Base-by-base conservation (phyloP, 1,140 invertebrate species). In the Hyles vespertilio region DNA sequence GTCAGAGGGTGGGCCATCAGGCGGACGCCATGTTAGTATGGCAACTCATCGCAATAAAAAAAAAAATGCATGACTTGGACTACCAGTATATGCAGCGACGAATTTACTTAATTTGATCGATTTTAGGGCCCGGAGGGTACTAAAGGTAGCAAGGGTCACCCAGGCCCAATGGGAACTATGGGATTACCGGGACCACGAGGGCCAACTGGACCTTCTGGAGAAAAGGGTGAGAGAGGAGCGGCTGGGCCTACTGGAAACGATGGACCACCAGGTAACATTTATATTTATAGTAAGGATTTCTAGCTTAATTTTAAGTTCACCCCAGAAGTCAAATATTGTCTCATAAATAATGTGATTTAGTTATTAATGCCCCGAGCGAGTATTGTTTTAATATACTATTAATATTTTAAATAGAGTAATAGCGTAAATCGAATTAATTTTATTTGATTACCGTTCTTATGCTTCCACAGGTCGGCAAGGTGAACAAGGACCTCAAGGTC, bases 81-180 rank as follows among this genome's bases (percentile, higher is more conserved):
- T 22, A 0, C 2, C 22, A 22, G 22, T 22, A 22, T 22, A 22
- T 0, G 22, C 22, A 22, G 22, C 22, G 22, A 22, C 22, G 22
- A 22, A 22, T 45, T 49, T 10, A 8, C 22, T 32, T 32, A 51
- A 51, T 9, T 51, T 12, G 10, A 12, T 51, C 1, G 6, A 3
- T 51, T 51, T 51, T 36, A 94, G 93, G 95, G 95, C 49, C 83
- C 90, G 43, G 87, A 92, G 69, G 95, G 95, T 48, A 69, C 78
- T 9, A 92, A 91, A 83, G 95, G 95, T 58, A 91, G 92, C 48
- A 95, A 94, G 89, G 95, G 95, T 51, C 93, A 94, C 77, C 88
- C 91, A 58, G 95, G 95, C 57, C 89, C 92, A 7, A 89, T 93
- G 40, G 95, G 95, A 56, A 88, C 95, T 58, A 90, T 95, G 69